These are phyloP conservation scores for Stenotaenia linearis DNA, from an alignment of 2,888 invertebrate genomes.

Conservation along the genomic window DNA sequence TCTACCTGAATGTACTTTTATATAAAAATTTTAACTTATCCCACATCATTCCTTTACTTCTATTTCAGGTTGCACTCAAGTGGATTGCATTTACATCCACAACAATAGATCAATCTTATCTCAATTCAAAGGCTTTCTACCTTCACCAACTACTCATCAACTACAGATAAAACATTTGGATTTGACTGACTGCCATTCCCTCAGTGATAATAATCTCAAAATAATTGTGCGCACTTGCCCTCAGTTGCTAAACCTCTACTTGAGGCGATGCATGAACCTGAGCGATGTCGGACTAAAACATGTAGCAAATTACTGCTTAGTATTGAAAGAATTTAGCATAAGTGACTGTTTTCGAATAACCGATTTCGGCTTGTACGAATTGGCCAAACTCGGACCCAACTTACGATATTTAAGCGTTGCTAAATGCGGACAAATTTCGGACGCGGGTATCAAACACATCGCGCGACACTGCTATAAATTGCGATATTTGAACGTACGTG, in stretches of 20 bases:
- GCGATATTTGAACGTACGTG: conserved; percentile 77
- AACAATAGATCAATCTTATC: background rate
- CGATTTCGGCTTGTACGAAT: conserved; percentile 82
- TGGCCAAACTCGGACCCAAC: conserved; percentile 80
- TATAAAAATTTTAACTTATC: no score
- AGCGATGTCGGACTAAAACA: conserved; percentile 88
- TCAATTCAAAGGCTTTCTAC: conserved; percentile 46
- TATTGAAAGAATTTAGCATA: conserved; percentile 77
- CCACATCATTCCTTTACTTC: background rate
- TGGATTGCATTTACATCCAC: conserved; percentile 60
- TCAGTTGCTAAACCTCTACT: conserved; percentile 76
- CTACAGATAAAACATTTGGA: conserved; percentile 80
- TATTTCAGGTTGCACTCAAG: conserved; percentile 61
- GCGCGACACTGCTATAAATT: conserved; percentile 82
- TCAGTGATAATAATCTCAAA: conserved; percentile 78
- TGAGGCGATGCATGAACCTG: conserved; percentile 79
- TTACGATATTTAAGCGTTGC: conserved; percentile 86
- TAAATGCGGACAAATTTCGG: conserved; percentile 78
- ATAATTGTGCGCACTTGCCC: conserved; percentile 81
- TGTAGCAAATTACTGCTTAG: conserved; percentile 80
- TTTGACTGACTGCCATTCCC: conserved; percentile 77
- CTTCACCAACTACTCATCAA: conserved; percentile 38
- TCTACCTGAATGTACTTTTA: no score
- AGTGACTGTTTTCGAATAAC: conserved; percentile 85
- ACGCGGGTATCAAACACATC: conserved; percentile 80